phyloP scores from a whole-genome alignment of 2,797 vertebrate species.

The Phalloptychus januarius region DNA sequence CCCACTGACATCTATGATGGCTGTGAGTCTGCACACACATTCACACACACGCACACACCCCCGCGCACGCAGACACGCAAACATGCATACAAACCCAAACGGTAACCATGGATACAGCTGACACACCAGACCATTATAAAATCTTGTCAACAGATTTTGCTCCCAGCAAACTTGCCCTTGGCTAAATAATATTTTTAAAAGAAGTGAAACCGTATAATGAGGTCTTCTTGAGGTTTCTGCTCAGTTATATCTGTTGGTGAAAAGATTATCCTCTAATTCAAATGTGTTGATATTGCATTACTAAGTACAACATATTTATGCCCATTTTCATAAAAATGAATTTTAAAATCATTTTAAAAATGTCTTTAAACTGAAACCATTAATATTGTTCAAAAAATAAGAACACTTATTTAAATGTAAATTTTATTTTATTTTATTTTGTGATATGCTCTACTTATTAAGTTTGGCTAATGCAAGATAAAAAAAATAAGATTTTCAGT shows the following conservation, averaged over 20 bases:
- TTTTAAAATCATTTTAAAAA: too few relatives aligned
- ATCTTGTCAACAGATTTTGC: conserved; percentile 57
- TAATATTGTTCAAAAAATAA: too few relatives aligned
- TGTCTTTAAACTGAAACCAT: too few relatives aligned
- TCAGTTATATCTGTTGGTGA: neutral
- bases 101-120: conserved; percentile 65
- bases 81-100: conserved; percentile 14
- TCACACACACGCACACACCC: conserved; percentile 8
- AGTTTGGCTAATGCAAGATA: neutral
- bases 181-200: conserved; percentile 1
- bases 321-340: neutral
- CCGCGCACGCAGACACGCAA: conserved; percentile 10
- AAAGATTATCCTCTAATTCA: neutral
- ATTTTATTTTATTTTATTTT: neutral
- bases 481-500: neutral
- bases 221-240: neutral
- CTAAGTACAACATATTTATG: neutral
- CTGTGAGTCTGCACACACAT: conserved; percentile 85
- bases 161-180: conserved; percentile 37
- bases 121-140: conserved; percentile 57
- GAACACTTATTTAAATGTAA: too few relatives aligned
- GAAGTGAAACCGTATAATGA: neutral
- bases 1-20: conserved; percentile 99
- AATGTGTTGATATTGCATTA: neutral
- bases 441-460: neutral